Percentiles rank a stretch among this genome's conserved stretches.
Evolutionary conservation across 2,888 invertebrate species (phyloP).

Genomic region (Gastracanthus pulcherrimus): DNA sequence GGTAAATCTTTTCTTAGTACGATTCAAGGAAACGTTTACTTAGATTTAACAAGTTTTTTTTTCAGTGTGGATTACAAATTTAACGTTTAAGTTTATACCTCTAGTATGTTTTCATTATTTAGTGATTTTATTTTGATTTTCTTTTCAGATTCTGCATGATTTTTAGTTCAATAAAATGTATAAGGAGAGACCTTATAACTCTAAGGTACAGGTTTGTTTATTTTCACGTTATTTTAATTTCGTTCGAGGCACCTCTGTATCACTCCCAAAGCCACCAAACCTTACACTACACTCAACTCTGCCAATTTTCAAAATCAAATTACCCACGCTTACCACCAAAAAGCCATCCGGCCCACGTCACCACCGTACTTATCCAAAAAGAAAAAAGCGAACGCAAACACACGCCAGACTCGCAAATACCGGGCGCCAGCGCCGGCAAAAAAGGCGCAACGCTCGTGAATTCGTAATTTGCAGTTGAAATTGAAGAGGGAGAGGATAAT

Average conservation of each 20-base stretch:
- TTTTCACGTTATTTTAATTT: background rate
- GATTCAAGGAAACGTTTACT: too few species aligned
- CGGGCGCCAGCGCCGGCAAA: background rate
- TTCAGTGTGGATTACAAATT: too few species aligned
- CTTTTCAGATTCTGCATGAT: slow-evolving; percentile 56
- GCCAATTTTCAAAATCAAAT: background rate
- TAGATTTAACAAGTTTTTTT: too few species aligned
- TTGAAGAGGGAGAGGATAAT: background rate
- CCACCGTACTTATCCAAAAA: background rate
- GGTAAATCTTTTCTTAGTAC: too few species aligned
- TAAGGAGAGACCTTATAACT: slow-evolving; percentile 36
- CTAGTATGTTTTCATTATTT: background rate
- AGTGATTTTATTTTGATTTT: slow-evolving; percentile 20
- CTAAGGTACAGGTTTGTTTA: slow-evolving; percentile 33
- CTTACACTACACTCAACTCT: too few species aligned
- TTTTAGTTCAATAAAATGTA: slow-evolving; percentile 47
- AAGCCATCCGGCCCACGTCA: background rate
- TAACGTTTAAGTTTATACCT: background rate
- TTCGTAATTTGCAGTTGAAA: background rate
- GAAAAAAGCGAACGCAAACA: background rate
- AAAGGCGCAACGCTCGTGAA: background rate
- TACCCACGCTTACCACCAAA: background rate
- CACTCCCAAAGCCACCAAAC: background rate
- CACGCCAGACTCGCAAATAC: background rate
- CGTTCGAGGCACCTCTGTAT: background rate